Base-by-base conservation (phyloP, 2,888 invertebrate species). In the Dolomedes plantarius region DNA sequence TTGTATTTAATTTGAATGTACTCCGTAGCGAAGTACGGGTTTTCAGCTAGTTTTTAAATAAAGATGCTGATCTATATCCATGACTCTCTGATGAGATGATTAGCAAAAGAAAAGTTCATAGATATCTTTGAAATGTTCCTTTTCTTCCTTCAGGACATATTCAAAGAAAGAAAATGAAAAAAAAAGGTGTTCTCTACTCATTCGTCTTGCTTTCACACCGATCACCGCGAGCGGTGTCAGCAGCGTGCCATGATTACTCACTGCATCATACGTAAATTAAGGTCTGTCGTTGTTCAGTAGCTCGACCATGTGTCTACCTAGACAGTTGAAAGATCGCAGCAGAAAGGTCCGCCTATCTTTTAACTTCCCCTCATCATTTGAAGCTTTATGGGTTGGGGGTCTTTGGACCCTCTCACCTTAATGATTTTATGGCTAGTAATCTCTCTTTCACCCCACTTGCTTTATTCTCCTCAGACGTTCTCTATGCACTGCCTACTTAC, bases 231-330 rank as follows among this genome's bases (percentile, higher is more conserved):
- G 1, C 46, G 1, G 68, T 46, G 56, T 56, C 56, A 56, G 56
- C 23, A 56, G 23, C 23, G 56, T 32, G 50, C 19, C 68, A 29
- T 67, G 81, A 67, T 75, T 69, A 76, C 82, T 82, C 82, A 56
- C 82, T 82, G 36, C 82, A 82, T 82, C 76, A 82, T 71, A 71
- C 50, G 76, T 82, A 82, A 82, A 82, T 82, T 69, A 82, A 69
- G 76, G 82, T 76, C 76, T 82, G 82, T 81, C 81, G 32, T 39
- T 68, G 74, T 28, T 75, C 74, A 81, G 81, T 81, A 64, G 62
- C 69, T 41, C 23, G 27, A 41, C 81, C 41, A 75, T 81, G 74
- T 36, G 68, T 81, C 69, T 75, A 39, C 69, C 68, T 23, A 36
- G 69, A 71, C 74, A 81, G 69, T 23, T 75, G 28, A 71, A 76